Percentiles rank a stretch among this genome's conserved stretches.
Evolutionary conservation across 2,797 vertebrate genomes (phyloP).

Genomic region (Centroberyx gerrardi): DNA sequence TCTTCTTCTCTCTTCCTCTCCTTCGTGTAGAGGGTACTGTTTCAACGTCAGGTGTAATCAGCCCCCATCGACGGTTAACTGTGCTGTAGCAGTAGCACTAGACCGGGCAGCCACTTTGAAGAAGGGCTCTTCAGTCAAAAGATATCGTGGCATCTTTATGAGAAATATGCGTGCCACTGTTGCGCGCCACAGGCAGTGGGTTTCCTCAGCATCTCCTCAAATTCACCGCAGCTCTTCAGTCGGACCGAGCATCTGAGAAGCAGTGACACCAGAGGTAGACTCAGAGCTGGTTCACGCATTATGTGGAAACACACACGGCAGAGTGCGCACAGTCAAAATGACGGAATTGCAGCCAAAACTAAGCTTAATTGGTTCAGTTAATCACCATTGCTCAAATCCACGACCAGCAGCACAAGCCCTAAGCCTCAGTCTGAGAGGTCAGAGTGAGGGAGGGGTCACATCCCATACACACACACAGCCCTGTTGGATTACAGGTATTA

Average conservation of each 20-base stretch:
- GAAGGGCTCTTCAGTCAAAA: neutral
- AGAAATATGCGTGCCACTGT: neutral
- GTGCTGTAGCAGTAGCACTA: neutral
- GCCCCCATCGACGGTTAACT: neutral
- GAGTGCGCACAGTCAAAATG: no score
- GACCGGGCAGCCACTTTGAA: neutral
- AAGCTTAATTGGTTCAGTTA: no score
- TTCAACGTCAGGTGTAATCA: conserved; percentile 3
- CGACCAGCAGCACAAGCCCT: no score
- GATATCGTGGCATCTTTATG: neutral
- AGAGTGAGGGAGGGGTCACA: no score
- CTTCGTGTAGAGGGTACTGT: neutral
- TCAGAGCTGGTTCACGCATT: neutral
- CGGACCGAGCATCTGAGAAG: conserved; percentile 29
- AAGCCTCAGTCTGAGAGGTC: no score
- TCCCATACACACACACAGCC: no score
- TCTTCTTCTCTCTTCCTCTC: neutral
- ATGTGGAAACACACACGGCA: no score
- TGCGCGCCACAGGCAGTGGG: conserved; percentile 24
- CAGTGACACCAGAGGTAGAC: neutral
- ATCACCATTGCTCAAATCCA: no score
- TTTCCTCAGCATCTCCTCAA: conserved; percentile 51
- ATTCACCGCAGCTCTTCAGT: conserved; percentile 37
- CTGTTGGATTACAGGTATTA: no score
- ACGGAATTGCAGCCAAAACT: neutral